Conservation (phyloP, 2,797 vertebrate genomes). For the Myiothlypis coronata region DNA sequence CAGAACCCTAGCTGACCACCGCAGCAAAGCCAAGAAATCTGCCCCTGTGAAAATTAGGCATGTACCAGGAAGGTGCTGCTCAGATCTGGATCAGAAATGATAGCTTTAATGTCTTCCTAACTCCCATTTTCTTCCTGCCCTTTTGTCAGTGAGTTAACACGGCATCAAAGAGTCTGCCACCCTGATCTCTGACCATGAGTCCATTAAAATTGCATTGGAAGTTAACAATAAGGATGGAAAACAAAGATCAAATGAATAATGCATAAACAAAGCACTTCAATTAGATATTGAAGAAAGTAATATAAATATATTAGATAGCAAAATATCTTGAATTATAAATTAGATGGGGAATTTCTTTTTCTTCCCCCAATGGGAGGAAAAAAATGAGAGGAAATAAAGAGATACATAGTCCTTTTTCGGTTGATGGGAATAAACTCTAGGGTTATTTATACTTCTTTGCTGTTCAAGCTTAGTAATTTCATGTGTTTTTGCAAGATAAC, state of each 20-base stretch:
- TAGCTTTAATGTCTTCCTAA: background rate
- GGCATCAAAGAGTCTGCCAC: background rate
- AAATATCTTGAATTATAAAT: conserved; percentile 57
- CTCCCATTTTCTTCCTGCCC: background rate
- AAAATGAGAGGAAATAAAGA: conserved; percentile 15
- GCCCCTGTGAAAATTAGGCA: background rate
- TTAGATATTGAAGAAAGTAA: conserved; percentile 55
- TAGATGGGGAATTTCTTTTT: background rate
- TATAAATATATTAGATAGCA: conserved; percentile 50
- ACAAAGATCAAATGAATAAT: conserved; percentile 68
- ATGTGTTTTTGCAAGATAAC: conserved; percentile 48
- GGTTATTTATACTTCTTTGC: background rate
- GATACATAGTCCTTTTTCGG: background rate
- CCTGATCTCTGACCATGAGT: conserved; percentile 43
- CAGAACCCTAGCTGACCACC: background rate
- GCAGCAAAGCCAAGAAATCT: background rate
- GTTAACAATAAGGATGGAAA: conserved; percentile 40
- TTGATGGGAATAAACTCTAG: background rate
- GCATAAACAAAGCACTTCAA: conserved; percentile 50
- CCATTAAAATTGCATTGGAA: conserved; percentile 62
- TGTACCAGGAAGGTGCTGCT: background rate
- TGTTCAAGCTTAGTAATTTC: conserved; percentile 14
- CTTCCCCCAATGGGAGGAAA: background rate
- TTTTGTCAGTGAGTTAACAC: background rate
- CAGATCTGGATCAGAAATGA: background rate